Evolutionary conservation across 2,888 invertebrate genomes (phyloP).

Genomic region (Lithosia quadra): DNA sequence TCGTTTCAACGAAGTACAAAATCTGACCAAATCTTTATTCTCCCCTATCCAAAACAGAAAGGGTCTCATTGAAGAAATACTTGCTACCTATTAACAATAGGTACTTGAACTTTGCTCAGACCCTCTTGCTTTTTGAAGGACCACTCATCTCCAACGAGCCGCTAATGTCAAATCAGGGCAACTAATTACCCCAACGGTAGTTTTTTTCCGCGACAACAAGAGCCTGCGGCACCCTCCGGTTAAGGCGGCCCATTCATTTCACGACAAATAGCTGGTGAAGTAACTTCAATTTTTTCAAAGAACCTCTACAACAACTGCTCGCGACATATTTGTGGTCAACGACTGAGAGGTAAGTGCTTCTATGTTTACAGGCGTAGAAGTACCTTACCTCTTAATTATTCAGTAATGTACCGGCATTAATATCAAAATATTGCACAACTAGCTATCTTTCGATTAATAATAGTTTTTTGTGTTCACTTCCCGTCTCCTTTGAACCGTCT

Average conservation of each 20-base stretch:
- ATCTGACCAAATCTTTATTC: neutral
- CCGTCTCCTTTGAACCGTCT: neutral
- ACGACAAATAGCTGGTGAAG: neutral
- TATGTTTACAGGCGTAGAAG: too few relatives aligned
- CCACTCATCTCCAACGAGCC: conserved; percentile 26
- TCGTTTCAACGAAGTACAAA: neutral
- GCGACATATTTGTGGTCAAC: too few relatives aligned
- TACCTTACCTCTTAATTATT: too few relatives aligned
- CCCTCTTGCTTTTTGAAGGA: conserved; percentile 26
- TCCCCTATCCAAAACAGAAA: conserved; percentile 1
- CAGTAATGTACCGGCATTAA: too few relatives aligned
- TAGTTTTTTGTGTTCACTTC: too few relatives aligned
- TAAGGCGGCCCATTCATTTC: conserved; percentile 11
- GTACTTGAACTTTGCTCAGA: conserved; percentile 27
- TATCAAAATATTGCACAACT: too few relatives aligned
- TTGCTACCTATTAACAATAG: conserved; percentile 21
- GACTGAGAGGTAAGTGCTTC: too few relatives aligned
- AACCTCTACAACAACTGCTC: too few relatives aligned
- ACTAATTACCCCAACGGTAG: conserved; percentile 39
- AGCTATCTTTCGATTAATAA: too few relatives aligned
- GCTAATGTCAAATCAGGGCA: conserved; percentile 40
- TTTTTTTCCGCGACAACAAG: conserved; percentile 27
- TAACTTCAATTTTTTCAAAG: neutral
- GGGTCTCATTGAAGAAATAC: conserved; percentile 26
- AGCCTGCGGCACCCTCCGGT: neutral